Evolutionary conservation across 2,113 vertebrate genomes (phyloP), one percentile per base, ranked within the genome.

Genomic region (Pyxicephalus adspersus): DNA sequence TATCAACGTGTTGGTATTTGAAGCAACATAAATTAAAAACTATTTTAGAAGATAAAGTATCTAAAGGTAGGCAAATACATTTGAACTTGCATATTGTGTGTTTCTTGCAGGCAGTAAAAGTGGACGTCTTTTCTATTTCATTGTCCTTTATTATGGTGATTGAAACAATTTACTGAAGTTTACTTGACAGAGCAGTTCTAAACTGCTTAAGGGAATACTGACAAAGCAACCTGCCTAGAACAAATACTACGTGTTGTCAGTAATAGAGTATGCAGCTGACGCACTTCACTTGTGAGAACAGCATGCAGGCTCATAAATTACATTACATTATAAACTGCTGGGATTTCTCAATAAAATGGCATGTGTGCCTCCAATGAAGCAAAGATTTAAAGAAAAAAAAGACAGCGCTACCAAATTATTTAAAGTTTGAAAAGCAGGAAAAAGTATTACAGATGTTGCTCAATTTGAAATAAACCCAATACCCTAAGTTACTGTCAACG

Each of bases 301-400:
- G 76, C 45, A 66, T 55, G 76, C 26, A 64, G 18, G 61, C 51
- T 64, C 76, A 55, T 77, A 55, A 77, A 77, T 65, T 29, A 64
- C n/a, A 77, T 65, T 29, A 64, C n/a, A 64, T 64, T 64, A 65
- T 66, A 17, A 65, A 50, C 50, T 55, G 61, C 76, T 23, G 19
- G 18, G 28, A 66, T 65, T 66, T 55, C 20, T 66, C 63, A 77
- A 34, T 77, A 66, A 76, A 22, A 29, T 16, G 64, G 19, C 72
- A 63, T 26, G 34, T 5, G 22, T 28, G 3, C 18, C 52, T 76
- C 38, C 25, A 20, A 9, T 20, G 52, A 22, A 73, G 31, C n/a
- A 16, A 57, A 54, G 19, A 16, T 13, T 15, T 11, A 2, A 9
- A 34, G 11, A 28, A 51, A 38, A 38, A 13, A 45, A 45, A 45